These are phyloP conservation scores for Chrysotoxum bicinctum DNA, from an alignment of 2,888 invertebrate genomes.

Conservation along the genomic window DNA sequence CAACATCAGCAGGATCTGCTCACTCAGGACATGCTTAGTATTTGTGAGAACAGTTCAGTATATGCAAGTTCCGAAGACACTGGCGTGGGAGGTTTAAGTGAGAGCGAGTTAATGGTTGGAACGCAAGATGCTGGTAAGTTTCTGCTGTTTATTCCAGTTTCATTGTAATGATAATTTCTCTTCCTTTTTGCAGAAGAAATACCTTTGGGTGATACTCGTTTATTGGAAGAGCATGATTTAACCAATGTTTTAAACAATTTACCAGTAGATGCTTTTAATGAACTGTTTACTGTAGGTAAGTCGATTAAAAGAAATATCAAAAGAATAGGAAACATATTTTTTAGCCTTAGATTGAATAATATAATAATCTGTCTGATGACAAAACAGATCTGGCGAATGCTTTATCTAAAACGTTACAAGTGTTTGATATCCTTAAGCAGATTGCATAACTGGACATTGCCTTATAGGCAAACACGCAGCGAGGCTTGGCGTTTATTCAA, in stretches of 20 bases:
- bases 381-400: too few relatives aligned
- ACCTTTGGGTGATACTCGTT: constrained; percentile 83
- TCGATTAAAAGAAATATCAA: not conserved
- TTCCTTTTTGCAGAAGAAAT: constrained; percentile 82
- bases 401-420: too few relatives aligned
- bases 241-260: constrained; percentile 90
- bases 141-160: not conserved
- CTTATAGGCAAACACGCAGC: too few relatives aligned
- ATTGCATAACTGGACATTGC: too few relatives aligned
- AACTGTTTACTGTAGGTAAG: constrained; percentile 89
- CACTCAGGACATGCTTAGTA: constrained; percentile 80
- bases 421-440: too few relatives aligned
- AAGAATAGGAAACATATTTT: too few relatives aligned
- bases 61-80: constrained; percentile 86
- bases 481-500: too few relatives aligned
- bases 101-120: constrained; percentile 83
- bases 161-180: not conserved
- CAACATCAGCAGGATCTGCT: constrained; percentile 75
- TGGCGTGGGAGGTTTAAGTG: constrained; percentile 84
- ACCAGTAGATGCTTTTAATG: constrained; percentile 91
- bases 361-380: too few relatives aligned
- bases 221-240: constrained; percentile 89
- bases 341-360: too few relatives aligned
- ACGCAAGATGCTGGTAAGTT: constrained; percentile 81
- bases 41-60: constrained; percentile 85